Evolutionary conservation across 2,797 vertebrate genomes (phyloP), one percentile per base, ranked within the genome.

Genomic region (Phaenicophaeus curvirostris): DNA sequence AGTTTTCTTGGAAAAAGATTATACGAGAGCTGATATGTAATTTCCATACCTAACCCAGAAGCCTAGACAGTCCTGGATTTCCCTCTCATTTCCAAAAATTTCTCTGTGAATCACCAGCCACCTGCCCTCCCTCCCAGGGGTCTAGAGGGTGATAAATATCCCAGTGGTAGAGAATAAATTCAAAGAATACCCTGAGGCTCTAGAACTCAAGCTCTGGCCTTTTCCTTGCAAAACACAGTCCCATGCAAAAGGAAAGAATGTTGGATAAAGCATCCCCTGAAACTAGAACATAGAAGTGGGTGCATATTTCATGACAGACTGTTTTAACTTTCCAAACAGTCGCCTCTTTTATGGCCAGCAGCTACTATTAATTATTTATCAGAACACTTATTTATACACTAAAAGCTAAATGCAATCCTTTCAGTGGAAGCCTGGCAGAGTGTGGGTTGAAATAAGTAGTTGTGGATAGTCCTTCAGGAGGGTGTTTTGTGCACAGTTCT

Each of bases 291-390:
- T 15, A 57, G 88, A 86, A 61, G 67, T 50, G 74, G 95, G 93
- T 90, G 84, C 81, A 78, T 96, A 87, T 94, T 90, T 92, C 72
- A 94, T 85, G 89, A 57, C 59, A 79, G 78, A 62, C 68, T 68
- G 50, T 21, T 92, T 95, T 87, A 93, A 90, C 88, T 94, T 95
- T 93, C 80, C 78, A 90, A 93, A 81, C 61, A 90, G 89, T 77
- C 2, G 1, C 68, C 68, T 94, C 78, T 85, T 87, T 95, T 94
- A 90, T 15, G 19, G 92, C 95, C 92, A 94, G 89, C 50, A 96
- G 89, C 93, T 72, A 42, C 89, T 90, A 77, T 96, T 90, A 96
- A 95, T 96, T 96, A 96, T 94, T 94, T 82, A 96, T 89, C 68
- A 53, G 76, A 91, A 80, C 94, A 68, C 46, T 90, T 94, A 96